Percentiles rank a stretch among this genome's conserved stretches.
Conservation (phyloP, 2,113 vertebrate genomes). For the Calyptomena viridis region DNA sequence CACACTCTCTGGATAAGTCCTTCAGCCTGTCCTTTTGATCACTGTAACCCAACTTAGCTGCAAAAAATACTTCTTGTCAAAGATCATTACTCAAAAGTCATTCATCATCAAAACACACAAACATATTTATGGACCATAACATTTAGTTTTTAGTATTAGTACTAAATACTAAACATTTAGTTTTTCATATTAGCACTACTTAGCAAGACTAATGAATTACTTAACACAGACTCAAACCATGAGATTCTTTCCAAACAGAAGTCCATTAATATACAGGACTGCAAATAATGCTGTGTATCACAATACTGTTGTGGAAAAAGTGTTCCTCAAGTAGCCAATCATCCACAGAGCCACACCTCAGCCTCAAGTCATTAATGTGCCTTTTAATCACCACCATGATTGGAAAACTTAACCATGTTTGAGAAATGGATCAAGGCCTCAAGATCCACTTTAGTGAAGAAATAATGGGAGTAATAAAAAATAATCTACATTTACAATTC, state of each 20-base stretch:
- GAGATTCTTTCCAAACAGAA: not conserved
- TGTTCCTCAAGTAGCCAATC: not conserved
- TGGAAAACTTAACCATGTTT: not conserved
- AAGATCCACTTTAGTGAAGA: not conserved
- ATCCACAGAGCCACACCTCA: not conserved
- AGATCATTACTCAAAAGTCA: not conserved
- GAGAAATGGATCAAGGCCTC: not conserved
- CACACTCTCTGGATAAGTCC: slow-evolving; percentile 88
- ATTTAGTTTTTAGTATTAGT: not conserved
- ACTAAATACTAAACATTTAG: not conserved
- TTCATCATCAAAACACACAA: not conserved
- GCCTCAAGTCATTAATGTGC: not conserved
- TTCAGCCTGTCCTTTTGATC: slow-evolving; percentile 81
- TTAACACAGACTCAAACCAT: not conserved
- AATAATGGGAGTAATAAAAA: not conserved
- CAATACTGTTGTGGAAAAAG: not conserved
- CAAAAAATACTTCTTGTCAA: slow-evolving; percentile 12
- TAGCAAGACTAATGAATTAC: not conserved
- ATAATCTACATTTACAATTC: not conserved
- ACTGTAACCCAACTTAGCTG: slow-evolving; percentile 77
- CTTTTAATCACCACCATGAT: not conserved
- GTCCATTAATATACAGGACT: not conserved
- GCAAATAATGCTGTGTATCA: not conserved
- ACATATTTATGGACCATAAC: not conserved
- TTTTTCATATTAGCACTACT: not conserved